These are phyloP conservation scores for Eubasilissa splendida DNA, from an alignment of 2,888 invertebrate species.

Conservation along the genomic window DNA sequence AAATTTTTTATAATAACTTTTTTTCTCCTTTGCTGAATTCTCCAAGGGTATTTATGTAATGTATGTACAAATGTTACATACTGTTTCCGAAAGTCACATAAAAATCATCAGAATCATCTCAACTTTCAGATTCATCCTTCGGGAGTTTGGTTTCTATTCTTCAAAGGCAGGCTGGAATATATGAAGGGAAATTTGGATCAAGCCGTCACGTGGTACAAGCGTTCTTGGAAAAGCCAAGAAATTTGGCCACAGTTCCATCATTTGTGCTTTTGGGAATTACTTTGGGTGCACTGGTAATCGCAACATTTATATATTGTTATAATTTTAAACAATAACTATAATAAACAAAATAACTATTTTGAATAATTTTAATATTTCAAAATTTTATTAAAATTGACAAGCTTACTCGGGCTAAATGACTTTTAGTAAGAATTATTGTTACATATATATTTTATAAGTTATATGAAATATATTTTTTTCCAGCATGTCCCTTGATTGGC, in stretches of 20 bases:
- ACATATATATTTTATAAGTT: too few relatives aligned
- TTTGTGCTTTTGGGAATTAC: constrained; percentile 94
- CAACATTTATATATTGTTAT: too few relatives aligned
- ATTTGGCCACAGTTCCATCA: constrained; percentile 95
- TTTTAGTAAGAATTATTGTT: too few relatives aligned
- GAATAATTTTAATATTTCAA: neutral
- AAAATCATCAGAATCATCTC: too few relatives aligned
- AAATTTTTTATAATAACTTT: too few relatives aligned
- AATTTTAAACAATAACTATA: too few relatives aligned
- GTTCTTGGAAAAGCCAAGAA: constrained; percentile 86
- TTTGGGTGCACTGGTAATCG: constrained; percentile 89
- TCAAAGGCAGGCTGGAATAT: constrained; percentile 89
- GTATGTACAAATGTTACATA: too few relatives aligned
- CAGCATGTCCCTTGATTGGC: constrained; percentile 83
- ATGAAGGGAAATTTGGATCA: constrained; percentile 83
- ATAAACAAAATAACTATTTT: neutral
- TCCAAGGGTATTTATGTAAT: too few relatives aligned
- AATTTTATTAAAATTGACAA: neutral
- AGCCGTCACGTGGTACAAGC: constrained; percentile 83
- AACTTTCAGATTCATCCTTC: constrained; percentile 77
- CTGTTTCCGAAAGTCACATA: too few relatives aligned
- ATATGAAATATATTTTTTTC: constrained; percentile 56
- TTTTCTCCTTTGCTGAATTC: too few relatives aligned
- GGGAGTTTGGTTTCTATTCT: constrained; percentile 94
- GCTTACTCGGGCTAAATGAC: too few relatives aligned